These are phyloP conservation scores for Sclerurus mexicanus DNA, from an alignment of 2,113 vertebrate genomes.

Conservation along the genomic window DNA sequence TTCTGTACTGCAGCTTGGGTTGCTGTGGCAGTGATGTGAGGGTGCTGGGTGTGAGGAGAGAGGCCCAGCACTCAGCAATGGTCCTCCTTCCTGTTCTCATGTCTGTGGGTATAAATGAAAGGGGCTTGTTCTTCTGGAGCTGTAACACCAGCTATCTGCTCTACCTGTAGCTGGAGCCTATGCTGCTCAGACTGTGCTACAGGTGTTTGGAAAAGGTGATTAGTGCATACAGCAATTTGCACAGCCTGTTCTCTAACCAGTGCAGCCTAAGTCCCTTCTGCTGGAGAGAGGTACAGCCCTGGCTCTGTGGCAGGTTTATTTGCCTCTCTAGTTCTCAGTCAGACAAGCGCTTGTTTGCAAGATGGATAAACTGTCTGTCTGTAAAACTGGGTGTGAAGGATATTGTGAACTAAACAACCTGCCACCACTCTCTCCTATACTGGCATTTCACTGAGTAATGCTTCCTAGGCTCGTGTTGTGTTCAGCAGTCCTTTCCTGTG, in stretches of 20 bases:
- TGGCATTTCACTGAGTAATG: not conserved
- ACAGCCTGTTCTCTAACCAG: not conserved
- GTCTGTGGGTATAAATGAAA: not conserved
- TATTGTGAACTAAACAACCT: slow-evolving; percentile 27
- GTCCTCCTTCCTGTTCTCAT: not conserved
- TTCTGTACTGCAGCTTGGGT: not conserved
- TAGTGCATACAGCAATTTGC: not conserved
- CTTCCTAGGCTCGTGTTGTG: not conserved
- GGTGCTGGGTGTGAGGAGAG: not conserved
- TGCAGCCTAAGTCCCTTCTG: not conserved
- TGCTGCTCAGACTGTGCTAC: not conserved
- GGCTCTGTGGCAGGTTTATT: not conserved
- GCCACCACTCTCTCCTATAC: not conserved
- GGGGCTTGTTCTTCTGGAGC: not conserved
- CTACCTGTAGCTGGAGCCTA: not conserved
- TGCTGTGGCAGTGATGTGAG: not conserved
- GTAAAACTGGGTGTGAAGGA: not conserved
- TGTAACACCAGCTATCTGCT: not conserved
- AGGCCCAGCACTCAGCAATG: not conserved
- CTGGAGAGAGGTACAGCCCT: not conserved
- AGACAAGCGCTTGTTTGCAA: not conserved
- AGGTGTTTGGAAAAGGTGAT: not conserved
- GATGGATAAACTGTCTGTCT: not conserved
- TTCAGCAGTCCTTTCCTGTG: not conserved
- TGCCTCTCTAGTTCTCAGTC: not conserved